phyloP scores from a whole-genome alignment of 2,888 invertebrate genomes.

The Spisula subtruncata region DNA sequence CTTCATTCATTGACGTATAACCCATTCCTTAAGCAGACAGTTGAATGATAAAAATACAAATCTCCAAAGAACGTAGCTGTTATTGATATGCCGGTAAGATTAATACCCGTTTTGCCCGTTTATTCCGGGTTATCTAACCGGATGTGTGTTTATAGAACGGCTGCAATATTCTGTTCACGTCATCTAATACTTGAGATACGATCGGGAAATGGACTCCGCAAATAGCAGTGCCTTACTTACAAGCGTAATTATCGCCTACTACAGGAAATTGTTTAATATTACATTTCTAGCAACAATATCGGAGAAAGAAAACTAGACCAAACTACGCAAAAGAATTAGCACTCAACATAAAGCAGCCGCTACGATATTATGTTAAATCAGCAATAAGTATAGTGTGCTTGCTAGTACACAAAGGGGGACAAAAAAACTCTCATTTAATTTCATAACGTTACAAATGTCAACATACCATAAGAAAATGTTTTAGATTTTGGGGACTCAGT shows the following conservation, averaged over 20 bases:
- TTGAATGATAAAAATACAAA: not conserved
- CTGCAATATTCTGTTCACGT: not conserved
- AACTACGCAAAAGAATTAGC: not conserved
- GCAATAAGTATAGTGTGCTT: not conserved
- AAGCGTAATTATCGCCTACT: not conserved
- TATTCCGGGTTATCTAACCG: not conserved
- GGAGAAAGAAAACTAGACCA: not conserved
- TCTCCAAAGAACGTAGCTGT: not conserved
- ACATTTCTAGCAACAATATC: not conserved
- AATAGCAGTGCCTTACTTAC: not conserved
- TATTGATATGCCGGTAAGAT: not conserved
- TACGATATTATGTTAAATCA: not conserved
- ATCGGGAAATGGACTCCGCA: not conserved
- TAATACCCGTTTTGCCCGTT: not conserved
- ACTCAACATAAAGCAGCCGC: not conserved
- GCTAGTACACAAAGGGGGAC: not conserved
- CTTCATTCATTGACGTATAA: not conserved
- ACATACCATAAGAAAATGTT: not conserved
- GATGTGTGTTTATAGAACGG: not conserved
- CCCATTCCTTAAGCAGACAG: not conserved
- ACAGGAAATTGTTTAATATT: not conserved
- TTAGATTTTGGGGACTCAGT: too few species aligned
- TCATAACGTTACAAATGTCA: not conserved
- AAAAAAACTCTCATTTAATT: not conserved
- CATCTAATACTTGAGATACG: not conserved